Conservation (phyloP, 2,113 vertebrate genomes). For the Lepisosteus osseus region DNA sequence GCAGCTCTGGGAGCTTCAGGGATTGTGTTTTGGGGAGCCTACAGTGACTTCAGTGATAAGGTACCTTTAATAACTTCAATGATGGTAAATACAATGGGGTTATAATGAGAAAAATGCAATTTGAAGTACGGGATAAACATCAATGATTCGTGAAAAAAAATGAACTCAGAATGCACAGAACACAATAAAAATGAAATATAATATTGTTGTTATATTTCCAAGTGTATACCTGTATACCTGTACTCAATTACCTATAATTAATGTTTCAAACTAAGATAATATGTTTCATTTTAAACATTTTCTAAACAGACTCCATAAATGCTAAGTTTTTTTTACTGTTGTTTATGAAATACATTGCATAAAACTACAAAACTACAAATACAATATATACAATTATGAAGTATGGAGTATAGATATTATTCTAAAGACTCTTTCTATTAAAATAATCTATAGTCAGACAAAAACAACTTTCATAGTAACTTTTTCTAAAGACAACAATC, state of each 20-base stretch:
- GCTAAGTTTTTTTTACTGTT: too few species aligned
- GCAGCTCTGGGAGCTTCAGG: constrained; percentile 86
- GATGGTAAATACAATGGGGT: neutral
- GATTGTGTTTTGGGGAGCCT: constrained; percentile 83
- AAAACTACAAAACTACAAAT: too few species aligned
- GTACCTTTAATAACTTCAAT: constrained; percentile 53
- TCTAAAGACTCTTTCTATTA: too few species aligned
- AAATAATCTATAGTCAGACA: too few species aligned
- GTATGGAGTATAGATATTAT: too few species aligned
- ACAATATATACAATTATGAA: too few species aligned
- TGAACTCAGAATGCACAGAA: neutral
- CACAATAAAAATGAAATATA: neutral
- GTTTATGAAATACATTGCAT: too few species aligned
- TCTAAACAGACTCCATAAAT: too few species aligned
- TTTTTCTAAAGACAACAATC: too few species aligned
- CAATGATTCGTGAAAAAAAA: neutral
- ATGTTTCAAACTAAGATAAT: too few species aligned
- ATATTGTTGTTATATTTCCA: neutral
- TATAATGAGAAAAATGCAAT: neutral
- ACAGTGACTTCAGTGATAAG: constrained; percentile 68
- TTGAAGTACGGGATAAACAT: neutral
- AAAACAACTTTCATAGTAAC: too few species aligned
- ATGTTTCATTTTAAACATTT: too few species aligned
- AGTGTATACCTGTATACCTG: neutral
- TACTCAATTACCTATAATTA: neutral